Evolutionary conservation across 2,113 vertebrate genomes (phyloP), one percentile per base, ranked within the genome.

Genomic region (Sialia sialis): DNA sequence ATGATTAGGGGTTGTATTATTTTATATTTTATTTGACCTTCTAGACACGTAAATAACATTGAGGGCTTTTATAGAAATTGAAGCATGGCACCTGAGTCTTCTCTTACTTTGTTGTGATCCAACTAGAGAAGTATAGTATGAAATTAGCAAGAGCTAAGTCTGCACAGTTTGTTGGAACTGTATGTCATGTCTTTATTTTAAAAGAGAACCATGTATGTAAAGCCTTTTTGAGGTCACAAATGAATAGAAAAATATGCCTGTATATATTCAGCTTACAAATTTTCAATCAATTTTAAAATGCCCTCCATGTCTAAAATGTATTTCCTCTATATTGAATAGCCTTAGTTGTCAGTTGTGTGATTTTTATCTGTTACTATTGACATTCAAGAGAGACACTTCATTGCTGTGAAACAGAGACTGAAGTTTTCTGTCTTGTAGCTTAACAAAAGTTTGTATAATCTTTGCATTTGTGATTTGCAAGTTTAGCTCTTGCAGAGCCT

Each of bases 1-100:
- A 99, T 74, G 98, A 99, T 69, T 98, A 99, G 32, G 73, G 51
- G 62, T 66, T 95, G 17, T 58, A 15, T 39, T 29, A 64, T 68
- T 90, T 92, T 56, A 51, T 84, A 17, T 88, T 79, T 91, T 88
- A 30, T 23, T 91, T 89, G 38, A 16, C 21, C 12, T n/a, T 73
- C 30, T 51, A 36, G 78, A 36, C 16, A 68, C 41, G 38, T 52
- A 70, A 60, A 41, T 82, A 90, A 78, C 46, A 48, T 3, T 72
- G 39, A 60, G 32, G 15, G 9, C 46, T 85, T 89, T 64, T 30
- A 9, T 55, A 43, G 60, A 44, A 84, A 52, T 13, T 25, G n/a
- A 91, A 56, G 55, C 58, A 60, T 32, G 66, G 11, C 66, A 23
- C 78, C 55, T 16, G n/a, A 74, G 38, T 87, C 13, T 64, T 69